phyloP scores from a whole-genome alignment of 1,140 invertebrate genomes.

The Leucophenga varia region DNA sequence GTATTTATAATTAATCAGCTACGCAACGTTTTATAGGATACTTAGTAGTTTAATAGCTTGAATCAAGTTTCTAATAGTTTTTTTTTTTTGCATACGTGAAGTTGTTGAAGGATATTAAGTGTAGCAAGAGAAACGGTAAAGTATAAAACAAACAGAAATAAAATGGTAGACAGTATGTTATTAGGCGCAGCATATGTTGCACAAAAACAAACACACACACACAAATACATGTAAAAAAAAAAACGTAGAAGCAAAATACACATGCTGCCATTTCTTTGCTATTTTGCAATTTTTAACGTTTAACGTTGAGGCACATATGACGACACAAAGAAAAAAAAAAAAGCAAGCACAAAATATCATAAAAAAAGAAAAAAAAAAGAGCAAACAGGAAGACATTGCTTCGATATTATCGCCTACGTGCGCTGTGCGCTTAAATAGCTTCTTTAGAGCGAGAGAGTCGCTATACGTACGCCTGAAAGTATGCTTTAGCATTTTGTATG shows the following conservation, averaged over 20 bases:
- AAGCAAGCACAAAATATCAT: constrained; percentile 2
- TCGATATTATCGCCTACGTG: constrained; percentile 54
- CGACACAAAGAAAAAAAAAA: background rate
- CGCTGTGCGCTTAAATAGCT: constrained; percentile 32
- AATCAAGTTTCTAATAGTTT: too few relatives aligned
- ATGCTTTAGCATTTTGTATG: constrained; percentile 11
- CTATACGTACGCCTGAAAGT: constrained; percentile 22
- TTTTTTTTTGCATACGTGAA: too few relatives aligned
- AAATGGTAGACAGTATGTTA: constrained; percentile 13
- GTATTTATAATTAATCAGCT: too few relatives aligned
- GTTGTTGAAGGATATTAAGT: too few relatives aligned
- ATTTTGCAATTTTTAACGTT: constrained; percentile 49
- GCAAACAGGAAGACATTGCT: constrained; percentile 4
- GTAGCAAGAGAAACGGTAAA: too few relatives aligned
- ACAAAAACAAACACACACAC: constrained; percentile 9
- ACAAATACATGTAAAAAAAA: constrained; percentile 6
- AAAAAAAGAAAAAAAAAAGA: background rate
- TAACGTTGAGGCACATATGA: too few relatives aligned
- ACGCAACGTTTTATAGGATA: too few relatives aligned
- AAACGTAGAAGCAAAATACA: constrained; percentile 16
- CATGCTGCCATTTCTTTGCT: constrained; percentile 41
- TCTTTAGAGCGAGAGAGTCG: too few relatives aligned
- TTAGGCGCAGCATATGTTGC: constrained; percentile 25
- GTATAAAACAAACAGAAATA: too few relatives aligned
- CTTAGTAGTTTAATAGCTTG: too few relatives aligned